Conservation (phyloP, 2,797 vertebrate species). For the Enteromius unitaeniatus region DNA sequence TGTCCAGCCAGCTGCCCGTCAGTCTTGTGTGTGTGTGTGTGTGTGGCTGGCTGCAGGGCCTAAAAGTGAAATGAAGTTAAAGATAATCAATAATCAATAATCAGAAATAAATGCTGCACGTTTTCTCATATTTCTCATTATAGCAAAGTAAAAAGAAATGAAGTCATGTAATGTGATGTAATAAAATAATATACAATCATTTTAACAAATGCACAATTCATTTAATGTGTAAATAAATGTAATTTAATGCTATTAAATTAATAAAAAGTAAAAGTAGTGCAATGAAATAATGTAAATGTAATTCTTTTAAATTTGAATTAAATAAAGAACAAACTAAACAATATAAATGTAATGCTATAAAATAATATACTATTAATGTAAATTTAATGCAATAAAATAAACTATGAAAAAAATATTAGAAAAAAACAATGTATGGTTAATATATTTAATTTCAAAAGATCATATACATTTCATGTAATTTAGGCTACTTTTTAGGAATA, state of each 20-base stretch:
- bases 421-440: neutral
- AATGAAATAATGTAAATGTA: no score
- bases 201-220: neutral
- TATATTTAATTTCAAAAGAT: neutral
- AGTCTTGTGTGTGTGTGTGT: conserved; percentile 30
- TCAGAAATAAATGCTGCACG: conserved; percentile 53
- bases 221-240: neutral
- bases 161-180: neutral
- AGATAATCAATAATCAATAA: conserved; percentile 65
- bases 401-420: neutral
- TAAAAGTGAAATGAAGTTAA: conserved; percentile 54
- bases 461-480: neutral
- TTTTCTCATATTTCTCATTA: conserved; percentile 24
- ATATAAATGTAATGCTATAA: neutral
- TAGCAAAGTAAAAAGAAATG: neutral
- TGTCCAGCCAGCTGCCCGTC: conserved; percentile 61
- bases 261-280: neutral
- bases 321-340: no score
- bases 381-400: neutral
- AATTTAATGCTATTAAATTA: neutral
- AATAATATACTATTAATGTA: neutral
- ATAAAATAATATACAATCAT: neutral
- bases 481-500: neutral
- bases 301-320: no score
- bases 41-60: conserved; percentile 39